Percentiles rank a stretch among this genome's conserved stretches.
phyloP scores from a whole-genome alignment of 2,888 invertebrate genomes.

The Xestia c-nigrum region DNA sequence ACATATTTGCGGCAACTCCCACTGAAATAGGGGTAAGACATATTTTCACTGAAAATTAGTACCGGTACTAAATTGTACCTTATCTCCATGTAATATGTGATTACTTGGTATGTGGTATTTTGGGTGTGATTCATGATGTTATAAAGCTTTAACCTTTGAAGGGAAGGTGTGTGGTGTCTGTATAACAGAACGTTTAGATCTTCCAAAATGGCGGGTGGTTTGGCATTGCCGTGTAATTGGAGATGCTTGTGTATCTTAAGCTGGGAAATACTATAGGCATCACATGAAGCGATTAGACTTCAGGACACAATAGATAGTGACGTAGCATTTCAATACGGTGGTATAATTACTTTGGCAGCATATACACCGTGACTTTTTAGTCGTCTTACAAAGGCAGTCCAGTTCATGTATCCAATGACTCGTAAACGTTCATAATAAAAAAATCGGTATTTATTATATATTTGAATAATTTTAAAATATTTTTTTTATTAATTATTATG shows the following conservation, averaged over 20 bases:
- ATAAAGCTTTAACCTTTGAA: constrained; percentile 28
- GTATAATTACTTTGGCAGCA: too few relatives aligned
- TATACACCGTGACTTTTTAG: too few relatives aligned
- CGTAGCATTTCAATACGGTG: neutral
- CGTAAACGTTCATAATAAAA: too few relatives aligned
- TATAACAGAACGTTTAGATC: neutral
- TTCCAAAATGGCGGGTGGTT: neutral
- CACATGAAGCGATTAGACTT: neutral
- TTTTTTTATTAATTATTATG: too few relatives aligned
- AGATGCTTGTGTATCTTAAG: neutral
- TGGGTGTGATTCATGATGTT: constrained; percentile 39
- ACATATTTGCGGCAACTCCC: constrained; percentile 45
- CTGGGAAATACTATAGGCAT: neutral
- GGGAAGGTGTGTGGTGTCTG: constrained; percentile 1
- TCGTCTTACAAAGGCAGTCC: too few relatives aligned
- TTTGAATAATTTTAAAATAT: too few relatives aligned
- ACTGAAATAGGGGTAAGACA: constrained; percentile 28
- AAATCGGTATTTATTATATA: too few relatives aligned
- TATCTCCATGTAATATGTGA: constrained; percentile 40
- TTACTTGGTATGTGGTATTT: constrained; percentile 33
- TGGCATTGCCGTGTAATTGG: neutral
- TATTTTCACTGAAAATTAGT: constrained; percentile 52
- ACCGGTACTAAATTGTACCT: constrained; percentile 48
- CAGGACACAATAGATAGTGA: neutral
- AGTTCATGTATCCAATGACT: too few relatives aligned